phyloP scores from a whole-genome alignment of 2,113 vertebrate species.

The Lipotes vexillifer region DNA sequence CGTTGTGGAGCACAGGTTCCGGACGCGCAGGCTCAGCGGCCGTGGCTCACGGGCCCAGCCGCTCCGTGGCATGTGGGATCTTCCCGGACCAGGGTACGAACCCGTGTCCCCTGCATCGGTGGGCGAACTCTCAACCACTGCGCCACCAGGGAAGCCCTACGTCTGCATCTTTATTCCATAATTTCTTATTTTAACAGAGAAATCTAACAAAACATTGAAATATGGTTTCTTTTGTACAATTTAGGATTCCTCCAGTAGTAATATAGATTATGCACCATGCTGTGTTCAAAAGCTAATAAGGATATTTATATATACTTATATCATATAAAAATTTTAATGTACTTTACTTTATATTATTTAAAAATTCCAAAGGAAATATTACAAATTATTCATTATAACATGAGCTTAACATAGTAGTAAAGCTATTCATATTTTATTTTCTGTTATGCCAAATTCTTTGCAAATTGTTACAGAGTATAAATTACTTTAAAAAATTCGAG shows the following conservation, averaged over 20 bases:
- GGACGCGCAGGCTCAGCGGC: too few relatives aligned
- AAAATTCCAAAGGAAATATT: constrained; percentile 12
- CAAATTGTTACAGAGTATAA: not conserved
- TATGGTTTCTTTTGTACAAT: not conserved
- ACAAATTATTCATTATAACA: constrained; percentile 14
- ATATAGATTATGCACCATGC: not conserved
- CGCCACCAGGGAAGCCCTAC: too few relatives aligned
- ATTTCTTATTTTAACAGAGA: not conserved
- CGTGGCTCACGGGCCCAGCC: too few relatives aligned
- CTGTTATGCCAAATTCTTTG: not conserved
- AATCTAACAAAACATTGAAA: not conserved
- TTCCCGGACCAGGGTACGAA: too few relatives aligned
- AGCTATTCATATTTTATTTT: constrained; percentile 55
- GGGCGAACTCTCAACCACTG: too few relatives aligned
- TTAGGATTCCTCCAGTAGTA: not conserved
- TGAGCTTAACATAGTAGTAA: not conserved
- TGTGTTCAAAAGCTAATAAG: not conserved
- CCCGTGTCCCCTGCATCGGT: too few relatives aligned
- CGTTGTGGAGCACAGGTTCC: too few relatives aligned
- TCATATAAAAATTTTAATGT: not conserved
- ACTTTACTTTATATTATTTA: not conserved
- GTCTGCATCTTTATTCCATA: not conserved
- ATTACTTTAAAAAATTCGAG: constrained; percentile 20
- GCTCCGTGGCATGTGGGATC: too few relatives aligned
- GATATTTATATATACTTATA: not conserved